A percentile compares a stretch with the other conserved stretches of the same genome.
Evolutionary conservation across 2,113 vertebrate genomes (phyloP).

Genomic region (Bubo bubo): DNA sequence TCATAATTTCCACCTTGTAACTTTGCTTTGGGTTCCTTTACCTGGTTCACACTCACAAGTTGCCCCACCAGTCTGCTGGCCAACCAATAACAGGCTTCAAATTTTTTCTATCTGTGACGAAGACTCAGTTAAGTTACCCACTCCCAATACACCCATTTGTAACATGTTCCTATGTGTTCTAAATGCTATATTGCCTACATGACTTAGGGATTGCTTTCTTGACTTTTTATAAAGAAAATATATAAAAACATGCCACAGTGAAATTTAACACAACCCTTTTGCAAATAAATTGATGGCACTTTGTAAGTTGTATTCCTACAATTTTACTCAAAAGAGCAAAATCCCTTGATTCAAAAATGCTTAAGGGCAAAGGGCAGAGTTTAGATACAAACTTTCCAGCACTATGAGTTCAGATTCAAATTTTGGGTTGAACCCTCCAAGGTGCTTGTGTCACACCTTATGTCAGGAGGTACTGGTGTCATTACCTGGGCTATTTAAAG

Average conservation of each 20-base stretch:
- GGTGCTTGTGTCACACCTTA: neutral
- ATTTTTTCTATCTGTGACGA: neutral
- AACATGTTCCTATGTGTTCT: neutral
- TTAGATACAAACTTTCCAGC: neutral
- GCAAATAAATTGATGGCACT: neutral
- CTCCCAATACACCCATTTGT: fast-evolving
- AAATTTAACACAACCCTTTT: neutral
- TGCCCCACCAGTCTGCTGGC: neutral
- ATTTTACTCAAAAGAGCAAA: neutral
- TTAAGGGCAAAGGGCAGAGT: neutral
- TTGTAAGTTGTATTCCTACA: neutral
- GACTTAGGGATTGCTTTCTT: neutral
- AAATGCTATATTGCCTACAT: neutral
- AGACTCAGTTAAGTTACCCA: neutral
- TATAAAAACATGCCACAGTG: neutral
- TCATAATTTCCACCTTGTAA: neutral
- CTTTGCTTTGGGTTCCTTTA: neutral
- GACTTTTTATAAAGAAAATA: neutral
- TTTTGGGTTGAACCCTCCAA: neutral
- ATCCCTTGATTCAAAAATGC: neutral
- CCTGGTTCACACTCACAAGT: neutral
- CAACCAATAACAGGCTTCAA: neutral
- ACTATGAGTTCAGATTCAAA: neutral
- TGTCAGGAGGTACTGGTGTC: neutral
- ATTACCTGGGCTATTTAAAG: neutral